A percentile compares a stretch with the other conserved stretches of the same genome.
Conservation (phyloP, 2,888 invertebrate species). For the Cryptocephalus primarius region DNA sequence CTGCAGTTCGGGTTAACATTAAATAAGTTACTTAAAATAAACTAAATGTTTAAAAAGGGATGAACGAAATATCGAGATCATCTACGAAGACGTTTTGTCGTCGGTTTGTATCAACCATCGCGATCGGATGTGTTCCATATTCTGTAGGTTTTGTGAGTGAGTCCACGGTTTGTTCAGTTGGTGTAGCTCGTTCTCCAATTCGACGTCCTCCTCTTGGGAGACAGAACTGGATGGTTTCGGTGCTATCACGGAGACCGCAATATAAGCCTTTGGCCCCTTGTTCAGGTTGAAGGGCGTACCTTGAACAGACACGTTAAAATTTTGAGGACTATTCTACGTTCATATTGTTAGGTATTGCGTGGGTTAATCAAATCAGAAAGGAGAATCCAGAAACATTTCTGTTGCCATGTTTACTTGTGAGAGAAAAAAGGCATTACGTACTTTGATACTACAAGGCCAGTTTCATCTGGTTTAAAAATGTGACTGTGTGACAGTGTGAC, state of each 20-base stretch:
- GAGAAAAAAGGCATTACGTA: no score
- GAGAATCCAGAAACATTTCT: no score
- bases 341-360: no score
- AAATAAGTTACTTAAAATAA: no score
- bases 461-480: no score
- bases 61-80: no score
- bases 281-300: conserved; percentile 29
- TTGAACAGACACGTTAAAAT: conserved; percentile 6
- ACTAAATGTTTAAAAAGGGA: no score
- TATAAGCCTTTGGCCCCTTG: conserved; percentile 35
- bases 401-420: no score
- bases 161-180: conserved; percentile 34
- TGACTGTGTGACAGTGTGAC: no score
- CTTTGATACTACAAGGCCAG: no score
- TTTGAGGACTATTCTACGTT: not conserved
- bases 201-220: conserved; percentile 23
- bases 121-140: conserved; percentile 29
- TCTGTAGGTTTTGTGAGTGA: conserved; percentile 28
- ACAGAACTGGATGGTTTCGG: conserved; percentile 25
- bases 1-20: no score
- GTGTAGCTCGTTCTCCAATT: conserved; percentile 32
- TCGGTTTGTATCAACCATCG: conserved; percentile 29
- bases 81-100: conserved; percentile 2
- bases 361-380: no score
- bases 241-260: conserved; percentile 36